Evolutionary conservation across 35 echinoderm and acorn worm species (phyloP), one percentile per base, ranked within the genome.

Genomic region (Patiria miniata): DNA sequence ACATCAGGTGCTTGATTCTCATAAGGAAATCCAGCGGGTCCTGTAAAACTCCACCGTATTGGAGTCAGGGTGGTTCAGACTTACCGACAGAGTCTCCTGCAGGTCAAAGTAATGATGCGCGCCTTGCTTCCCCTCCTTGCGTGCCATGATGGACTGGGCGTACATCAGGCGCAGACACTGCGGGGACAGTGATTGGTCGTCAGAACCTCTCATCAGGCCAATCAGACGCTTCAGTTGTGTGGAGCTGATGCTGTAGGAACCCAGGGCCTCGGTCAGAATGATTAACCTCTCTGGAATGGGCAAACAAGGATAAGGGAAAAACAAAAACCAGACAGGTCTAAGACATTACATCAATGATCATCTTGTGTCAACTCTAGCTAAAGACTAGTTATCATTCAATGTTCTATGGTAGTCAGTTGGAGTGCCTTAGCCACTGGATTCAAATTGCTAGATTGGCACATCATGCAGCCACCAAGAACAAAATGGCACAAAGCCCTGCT

Each of bases 21-120:
- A n/a, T n/a, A n/a, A n/a, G n/a, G n/a, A n/a, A n/a, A n/a, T n/a
- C n/a, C n/a, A n/a, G n/a, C n/a, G n/a, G n/a, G n/a, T n/a, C n/a
- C n/a, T n/a, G n/a, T n/a, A n/a, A n/a, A n/a, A n/a, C n/a, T n/a
- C n/a, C n/a, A n/a, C n/a, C n/a, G n/a, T n/a, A n/a, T 47, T 47
- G 4, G 4, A 47, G 42, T 47, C 42, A 47, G 42, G 42, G 4
- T 6, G 42, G 42, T 26, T 18, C 28, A 36, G 22, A 89, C 96
- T 90, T 81, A 99, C 96, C 47, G 96, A 83, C 26, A 90, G 39
- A 76, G 89, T 83, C 15, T 91, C 89, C 87, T 99, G 93, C 37
- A 99, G 94, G 53, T 99, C 93, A 94, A 99, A 99, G 85, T 99
- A 99, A 39, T 99, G 96, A 76, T 91, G 93, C 0, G 96, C 92